A percentile compares a stretch with the other conserved stretches of the same genome.
phyloP scores from a whole-genome alignment of 2,113 vertebrate species.

The Melanerpes aurifrons region DNA sequence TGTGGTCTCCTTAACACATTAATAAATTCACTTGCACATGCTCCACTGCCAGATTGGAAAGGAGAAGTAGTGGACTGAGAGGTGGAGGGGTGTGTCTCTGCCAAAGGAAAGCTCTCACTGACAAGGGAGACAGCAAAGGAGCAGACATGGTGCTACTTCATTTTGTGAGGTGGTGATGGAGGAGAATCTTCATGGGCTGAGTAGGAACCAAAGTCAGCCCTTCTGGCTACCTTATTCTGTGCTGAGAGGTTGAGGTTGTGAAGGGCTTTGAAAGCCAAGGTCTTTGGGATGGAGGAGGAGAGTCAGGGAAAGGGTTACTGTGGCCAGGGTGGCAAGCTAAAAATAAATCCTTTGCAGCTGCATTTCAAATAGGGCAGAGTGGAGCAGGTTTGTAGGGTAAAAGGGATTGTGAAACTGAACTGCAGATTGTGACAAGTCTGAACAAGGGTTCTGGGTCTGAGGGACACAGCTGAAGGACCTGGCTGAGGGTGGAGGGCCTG shows the following conservation, averaged over 20 bases:
- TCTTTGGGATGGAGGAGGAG: background rate
- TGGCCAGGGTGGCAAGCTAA: slow-evolving; percentile 26
- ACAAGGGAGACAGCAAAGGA: background rate
- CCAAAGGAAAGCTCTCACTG: background rate
- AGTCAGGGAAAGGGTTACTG: slow-evolving; percentile 7
- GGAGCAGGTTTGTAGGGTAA: background rate
- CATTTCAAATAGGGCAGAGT: slow-evolving; percentile 11
- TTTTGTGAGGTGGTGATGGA: background rate
- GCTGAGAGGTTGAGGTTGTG: background rate
- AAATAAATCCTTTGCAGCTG: slow-evolving; percentile 39
- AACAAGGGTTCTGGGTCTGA: background rate
- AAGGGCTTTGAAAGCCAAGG: background rate
- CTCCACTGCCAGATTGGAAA: background rate
- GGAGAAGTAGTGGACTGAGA: background rate
- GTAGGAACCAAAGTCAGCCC: background rate
- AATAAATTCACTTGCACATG: background rate
- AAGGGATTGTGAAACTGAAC: background rate
- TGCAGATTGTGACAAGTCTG: background rate
- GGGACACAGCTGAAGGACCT: background rate
- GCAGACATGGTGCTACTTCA: background rate
- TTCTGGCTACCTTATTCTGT: background rate
- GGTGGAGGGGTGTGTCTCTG: background rate
- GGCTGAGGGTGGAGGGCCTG: background rate
- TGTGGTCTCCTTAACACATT: background rate
- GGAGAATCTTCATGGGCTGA: background rate